phyloP scores from a whole-genome alignment of 2,113 vertebrate species.

The Phalacrocorax brasilianus region DNA sequence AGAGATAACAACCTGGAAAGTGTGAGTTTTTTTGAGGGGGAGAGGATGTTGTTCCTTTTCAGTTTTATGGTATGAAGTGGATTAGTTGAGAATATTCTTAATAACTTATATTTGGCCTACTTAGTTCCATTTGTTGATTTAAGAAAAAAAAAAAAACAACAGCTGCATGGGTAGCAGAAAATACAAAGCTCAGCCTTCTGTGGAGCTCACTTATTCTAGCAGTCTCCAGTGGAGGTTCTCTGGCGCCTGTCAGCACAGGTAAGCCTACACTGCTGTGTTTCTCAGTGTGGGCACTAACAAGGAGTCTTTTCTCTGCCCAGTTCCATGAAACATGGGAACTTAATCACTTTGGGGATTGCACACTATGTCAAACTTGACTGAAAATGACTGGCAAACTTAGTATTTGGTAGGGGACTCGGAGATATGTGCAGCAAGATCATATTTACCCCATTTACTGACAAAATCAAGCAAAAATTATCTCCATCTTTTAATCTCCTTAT shows the following conservation, averaged over 20 bases:
- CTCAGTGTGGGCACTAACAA: not conserved
- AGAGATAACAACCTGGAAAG: not conserved
- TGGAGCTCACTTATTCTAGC: not conserved
- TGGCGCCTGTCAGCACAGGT: not conserved
- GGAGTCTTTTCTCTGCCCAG: not conserved
- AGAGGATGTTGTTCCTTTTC: not conserved
- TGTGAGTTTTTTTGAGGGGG: not conserved
- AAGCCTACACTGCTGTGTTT: not conserved
- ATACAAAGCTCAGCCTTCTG: not conserved
- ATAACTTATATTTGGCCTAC: not conserved
- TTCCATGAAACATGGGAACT: not conserved
- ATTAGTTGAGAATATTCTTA: conserved; percentile 7
- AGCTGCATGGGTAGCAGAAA: not conserved
- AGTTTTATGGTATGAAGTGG: not conserved
- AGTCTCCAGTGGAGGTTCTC: not conserved
- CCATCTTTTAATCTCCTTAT: not conserved
- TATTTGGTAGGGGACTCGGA: not conserved
- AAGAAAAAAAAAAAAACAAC: too few species aligned
- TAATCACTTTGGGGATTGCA: not conserved
- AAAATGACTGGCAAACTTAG: not conserved
- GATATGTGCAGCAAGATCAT: not conserved
- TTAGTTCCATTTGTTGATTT: not conserved
- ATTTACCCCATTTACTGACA: conserved; percentile 18
- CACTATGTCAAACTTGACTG: not conserved
- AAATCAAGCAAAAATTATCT: conserved; percentile 25